Evolutionary conservation across 2,797 vertebrate genomes (phyloP).

Genomic region (Melanotaenia parkinsoni): DNA sequence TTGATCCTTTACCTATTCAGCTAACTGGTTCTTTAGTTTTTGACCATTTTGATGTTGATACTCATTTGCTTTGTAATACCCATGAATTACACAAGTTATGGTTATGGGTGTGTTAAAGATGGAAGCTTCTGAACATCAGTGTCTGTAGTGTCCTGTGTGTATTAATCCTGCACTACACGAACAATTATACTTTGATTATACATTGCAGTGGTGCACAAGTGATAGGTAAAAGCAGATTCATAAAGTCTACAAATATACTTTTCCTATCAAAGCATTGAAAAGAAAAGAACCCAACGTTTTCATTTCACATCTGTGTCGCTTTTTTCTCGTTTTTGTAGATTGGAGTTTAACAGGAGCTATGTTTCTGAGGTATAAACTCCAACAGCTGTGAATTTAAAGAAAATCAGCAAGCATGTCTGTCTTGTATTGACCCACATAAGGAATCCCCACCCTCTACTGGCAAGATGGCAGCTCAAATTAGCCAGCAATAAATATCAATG

Average conservation of each 20-base stretch:
- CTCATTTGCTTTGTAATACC: not conserved
- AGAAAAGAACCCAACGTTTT: slow-evolving; percentile 61
- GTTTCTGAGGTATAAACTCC: slow-evolving; percentile 58
- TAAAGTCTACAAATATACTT: slow-evolving; percentile 41
- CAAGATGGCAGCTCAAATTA: slow-evolving; percentile 71
- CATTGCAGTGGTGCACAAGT: slow-evolving; percentile 29
- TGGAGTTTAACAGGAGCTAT: slow-evolving; percentile 55
- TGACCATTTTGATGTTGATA: not conserved
- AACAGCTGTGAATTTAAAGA: slow-evolving; percentile 73
- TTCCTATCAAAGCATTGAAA: slow-evolving; percentile 56
- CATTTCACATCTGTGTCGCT: slow-evolving; percentile 55
- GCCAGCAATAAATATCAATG: slow-evolving; percentile 78
- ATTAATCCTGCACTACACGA: no score
- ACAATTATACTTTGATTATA: not conserved
- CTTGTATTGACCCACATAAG: slow-evolving; percentile 79
- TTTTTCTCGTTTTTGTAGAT: slow-evolving; percentile 40
- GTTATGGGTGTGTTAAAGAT: not conserved
- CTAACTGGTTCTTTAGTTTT: no score
- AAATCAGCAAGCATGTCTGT: slow-evolving; percentile 71
- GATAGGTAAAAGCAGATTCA: slow-evolving; percentile 36
- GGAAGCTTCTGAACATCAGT: no score
- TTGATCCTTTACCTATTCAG: no score
- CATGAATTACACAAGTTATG: not conserved
- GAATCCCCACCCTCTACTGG: slow-evolving; percentile 65
- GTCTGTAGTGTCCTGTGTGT: no score